Evolutionary conservation across 2,113 vertebrate genomes (phyloP).

Genomic region (Serinus canaria): DNA sequence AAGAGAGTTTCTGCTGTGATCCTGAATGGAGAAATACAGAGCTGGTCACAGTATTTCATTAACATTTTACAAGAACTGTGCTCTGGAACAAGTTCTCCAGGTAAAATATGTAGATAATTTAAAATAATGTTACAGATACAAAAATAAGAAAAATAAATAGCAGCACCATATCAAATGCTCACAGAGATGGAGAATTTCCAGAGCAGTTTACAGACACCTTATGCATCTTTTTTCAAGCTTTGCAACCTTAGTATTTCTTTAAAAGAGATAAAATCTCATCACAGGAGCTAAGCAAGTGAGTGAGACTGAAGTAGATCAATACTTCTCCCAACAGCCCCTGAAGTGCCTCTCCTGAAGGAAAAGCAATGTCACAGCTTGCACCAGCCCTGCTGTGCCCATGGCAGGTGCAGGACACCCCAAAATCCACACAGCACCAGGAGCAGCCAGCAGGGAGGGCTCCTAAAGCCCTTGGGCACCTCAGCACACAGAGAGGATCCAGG

Average conservation of each 20-base stretch:
- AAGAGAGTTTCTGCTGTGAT: background rate
- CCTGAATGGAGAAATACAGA: background rate
- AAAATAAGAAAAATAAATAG: too few species aligned
- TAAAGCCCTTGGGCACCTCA: background rate
- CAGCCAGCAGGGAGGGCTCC: rapidly evolving
- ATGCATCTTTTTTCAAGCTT: background rate
- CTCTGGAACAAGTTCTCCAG: background rate
- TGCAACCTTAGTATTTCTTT: background rate
- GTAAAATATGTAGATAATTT: background rate
- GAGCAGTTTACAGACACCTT: background rate
- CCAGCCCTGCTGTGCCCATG: background rate
- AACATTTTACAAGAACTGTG: background rate
- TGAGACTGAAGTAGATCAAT: background rate
- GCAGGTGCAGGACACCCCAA: background rate
- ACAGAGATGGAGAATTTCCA: background rate
- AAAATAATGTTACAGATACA: background rate
- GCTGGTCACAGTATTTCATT: background rate
- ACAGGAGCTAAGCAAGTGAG: background rate
- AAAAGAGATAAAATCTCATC: background rate
- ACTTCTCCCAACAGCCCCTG: background rate
- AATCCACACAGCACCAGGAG: background rate
- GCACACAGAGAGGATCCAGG: background rate
- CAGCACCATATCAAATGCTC: background rate
- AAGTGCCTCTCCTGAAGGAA: background rate
- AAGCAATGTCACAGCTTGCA: background rate